Evolutionary conservation across 1,140 invertebrate species (phyloP).

Genomic region (Calycopis cecrops): DNA sequence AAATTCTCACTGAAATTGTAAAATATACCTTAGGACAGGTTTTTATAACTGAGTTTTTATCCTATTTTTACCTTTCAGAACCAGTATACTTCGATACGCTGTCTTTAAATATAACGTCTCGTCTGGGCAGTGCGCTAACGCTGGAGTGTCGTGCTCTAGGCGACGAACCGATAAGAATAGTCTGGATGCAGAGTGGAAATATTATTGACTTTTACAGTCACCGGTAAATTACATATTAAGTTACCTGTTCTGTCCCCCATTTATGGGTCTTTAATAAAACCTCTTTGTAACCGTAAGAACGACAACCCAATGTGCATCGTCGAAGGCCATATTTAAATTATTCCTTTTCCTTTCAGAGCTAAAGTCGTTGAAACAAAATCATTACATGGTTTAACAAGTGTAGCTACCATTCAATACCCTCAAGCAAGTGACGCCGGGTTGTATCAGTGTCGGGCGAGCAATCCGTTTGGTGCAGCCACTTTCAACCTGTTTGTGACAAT

Average conservation of each 20-base stretch:
- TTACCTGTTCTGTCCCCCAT: no score
- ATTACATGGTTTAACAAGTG: conserved; percentile 76
- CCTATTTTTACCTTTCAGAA: conserved; percentile 72
- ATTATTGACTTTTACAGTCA: conserved; percentile 78
- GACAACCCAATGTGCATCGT: no score
- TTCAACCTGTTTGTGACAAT: conserved; percentile 87
- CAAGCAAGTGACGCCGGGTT: conserved; percentile 86
- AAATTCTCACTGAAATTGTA: no score
- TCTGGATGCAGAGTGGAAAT: conserved; percentile 84
- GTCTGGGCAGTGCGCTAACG: conserved; percentile 80
- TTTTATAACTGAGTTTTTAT: no score
- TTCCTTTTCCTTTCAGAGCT: no score
- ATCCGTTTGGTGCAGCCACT: conserved; percentile 87
- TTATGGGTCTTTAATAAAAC: no score
- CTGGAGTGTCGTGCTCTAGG: conserved; percentile 90
- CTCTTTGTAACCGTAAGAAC: no score
- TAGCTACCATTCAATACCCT: conserved; percentile 75
- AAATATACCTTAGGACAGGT: no score
- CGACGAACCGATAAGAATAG: conserved; percentile 88
- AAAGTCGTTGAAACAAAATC: conserved; percentile 78
- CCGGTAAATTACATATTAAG: conserved; percentile 47
- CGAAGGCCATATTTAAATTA: no score
- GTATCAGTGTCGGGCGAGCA: conserved; percentile 89
- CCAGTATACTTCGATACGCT: conserved; percentile 86
- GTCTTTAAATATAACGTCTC: conserved; percentile 80